Base-by-base conservation (phyloP, 1,140 invertebrate species). In the Drosophila simulans region DNA sequence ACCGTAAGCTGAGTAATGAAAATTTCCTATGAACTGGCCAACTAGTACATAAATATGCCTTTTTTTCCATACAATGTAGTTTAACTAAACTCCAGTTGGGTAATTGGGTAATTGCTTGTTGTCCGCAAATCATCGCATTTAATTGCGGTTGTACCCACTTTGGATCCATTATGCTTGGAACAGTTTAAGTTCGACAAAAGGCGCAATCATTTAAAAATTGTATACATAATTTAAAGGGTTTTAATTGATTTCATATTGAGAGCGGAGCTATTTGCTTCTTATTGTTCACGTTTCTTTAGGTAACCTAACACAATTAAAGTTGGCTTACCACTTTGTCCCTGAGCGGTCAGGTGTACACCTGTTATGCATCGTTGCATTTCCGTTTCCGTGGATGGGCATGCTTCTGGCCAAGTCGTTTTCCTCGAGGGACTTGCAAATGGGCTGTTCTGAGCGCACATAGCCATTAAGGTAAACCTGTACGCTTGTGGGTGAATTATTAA, bases 311-410 rank as follows among this genome's bases (percentile, higher is more conserved):
- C 42, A 20, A 20, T 17, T 11, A 20, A 45, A 8, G 42, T 20
- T n/a, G 17, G 46, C n/a, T 8, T 34, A n/a, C 34, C 34, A 17
- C 35, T 42, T 34, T n/a, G n/a, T 17, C 45, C 65, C 45, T 55
- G 48, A 25, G n/a, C 45, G 13, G 20, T 3, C 7, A 31, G 31
- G 7, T 7, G 42, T 12, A 37, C 54, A 22, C 63, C 52, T 76
- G 57, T 43, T 72, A 76, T 79, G 83, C 83, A 79, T 77, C 70
- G 48, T 66, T 55, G 83, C 83, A 88, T 72, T 72, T 88, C 83
- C 83, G 75, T 13, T 86, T 82, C 75, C 78, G 56, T 49, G 45
- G 20, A 27, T 34, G 56, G 39, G 12, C 48, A n/a, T 58, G 52
- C 52, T 60, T 17, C 52, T 56, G 62, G 69, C 52, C 22, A 69